Evolutionary conservation across 2,888 invertebrate genomes (phyloP), one percentile per base, ranked within the genome.

Genomic region (Empis stercorea): DNA sequence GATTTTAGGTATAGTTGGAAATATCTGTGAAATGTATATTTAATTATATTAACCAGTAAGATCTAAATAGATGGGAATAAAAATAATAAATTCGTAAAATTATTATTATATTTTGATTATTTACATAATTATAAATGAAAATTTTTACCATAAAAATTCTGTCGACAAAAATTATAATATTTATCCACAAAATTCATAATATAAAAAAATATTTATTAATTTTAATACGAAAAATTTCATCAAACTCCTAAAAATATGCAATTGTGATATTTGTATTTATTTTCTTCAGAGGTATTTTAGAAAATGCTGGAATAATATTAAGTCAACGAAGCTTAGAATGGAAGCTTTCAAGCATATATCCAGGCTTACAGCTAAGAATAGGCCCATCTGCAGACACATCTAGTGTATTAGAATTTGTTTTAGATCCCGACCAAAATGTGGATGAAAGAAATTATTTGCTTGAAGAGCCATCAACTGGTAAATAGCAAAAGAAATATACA

Each of bases 351-450:
- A 71, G 67, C 6, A 51, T 87, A 2, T 84, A 86, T 63, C 87
- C 87, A 0, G 87, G 87, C 0, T 64, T 88, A 11, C 74, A 77
- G 48, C 79, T 88, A 74, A 76, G 78, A 52, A 77, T 87, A 43
- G 82, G 84, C 3, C 87, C 87, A 36, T 81, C 82, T 36, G 68
- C 79, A 2, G 73, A 71, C 53, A 76, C 80, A 1, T 80, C 80
- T 52, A 86, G 87, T 42, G 68, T 83, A 30, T 70, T 87, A 32
- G 84, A 87, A 58, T 87, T 88, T 57, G 76, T 79, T 1, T 68
- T 87, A 61, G 84, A 86, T 57, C 75, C 76, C 0, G 53, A 55
- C 7, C 59, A 71, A 16, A 57, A 62, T 43, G 45, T 52, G 4
- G 71, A 76, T 54, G 64, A 77, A 52, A 60, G 78, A 48, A 73